Percentiles rank a stretch among this genome's conserved stretches.
These are phyloP conservation scores for Neomicropteryx cornuta DNA, from an alignment of 1,140 invertebrate species.

Conservation along the genomic window DNA sequence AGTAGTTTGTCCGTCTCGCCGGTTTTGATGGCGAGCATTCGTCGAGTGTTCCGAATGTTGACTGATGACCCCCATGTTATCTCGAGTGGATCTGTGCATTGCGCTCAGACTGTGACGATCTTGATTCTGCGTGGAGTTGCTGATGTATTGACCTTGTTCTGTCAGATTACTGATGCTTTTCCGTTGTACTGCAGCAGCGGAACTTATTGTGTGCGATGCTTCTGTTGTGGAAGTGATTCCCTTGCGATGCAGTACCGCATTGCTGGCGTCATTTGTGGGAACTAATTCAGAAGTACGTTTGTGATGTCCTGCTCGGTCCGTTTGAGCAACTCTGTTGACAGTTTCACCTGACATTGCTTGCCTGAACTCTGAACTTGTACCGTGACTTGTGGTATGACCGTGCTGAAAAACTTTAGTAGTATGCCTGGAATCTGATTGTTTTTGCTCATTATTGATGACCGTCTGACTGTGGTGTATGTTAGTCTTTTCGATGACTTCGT, in stretches of 20 bases:
- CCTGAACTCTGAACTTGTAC: constrained; percentile 34
- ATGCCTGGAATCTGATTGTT: no score
- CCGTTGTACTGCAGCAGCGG: constrained; percentile 62
- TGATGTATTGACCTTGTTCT: constrained; percentile 56
- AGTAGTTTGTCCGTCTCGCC: constrained; percentile 33
- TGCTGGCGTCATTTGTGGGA: constrained; percentile 57
- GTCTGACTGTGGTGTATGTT: no score
- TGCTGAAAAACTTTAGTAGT: no score
- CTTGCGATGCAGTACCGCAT: constrained; percentile 66
- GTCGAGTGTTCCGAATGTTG: constrained; percentile 33
- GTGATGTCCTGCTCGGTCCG: constrained; percentile 34
- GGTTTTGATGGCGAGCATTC: constrained; percentile 26
- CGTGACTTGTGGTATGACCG: no score
- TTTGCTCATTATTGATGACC: no score
- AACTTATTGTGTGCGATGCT: constrained; percentile 56
- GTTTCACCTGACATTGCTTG: constrained; percentile 31
- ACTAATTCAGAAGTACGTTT: constrained; percentile 63
- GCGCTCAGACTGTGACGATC: constrained; percentile 67
- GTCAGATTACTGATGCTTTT: constrained; percentile 69
- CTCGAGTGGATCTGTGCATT: constrained; percentile 51
- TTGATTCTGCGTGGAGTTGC: constrained; percentile 47
- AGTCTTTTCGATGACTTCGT: no score
- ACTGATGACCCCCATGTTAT: constrained; percentile 34
- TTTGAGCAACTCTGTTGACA: constrained; percentile 14
- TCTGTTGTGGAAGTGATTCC: constrained; percentile 44